These are phyloP conservation scores for Elephas maximus DNA, from an alignment of 2,113 vertebrate genomes.

Conservation along the genomic window DNA sequence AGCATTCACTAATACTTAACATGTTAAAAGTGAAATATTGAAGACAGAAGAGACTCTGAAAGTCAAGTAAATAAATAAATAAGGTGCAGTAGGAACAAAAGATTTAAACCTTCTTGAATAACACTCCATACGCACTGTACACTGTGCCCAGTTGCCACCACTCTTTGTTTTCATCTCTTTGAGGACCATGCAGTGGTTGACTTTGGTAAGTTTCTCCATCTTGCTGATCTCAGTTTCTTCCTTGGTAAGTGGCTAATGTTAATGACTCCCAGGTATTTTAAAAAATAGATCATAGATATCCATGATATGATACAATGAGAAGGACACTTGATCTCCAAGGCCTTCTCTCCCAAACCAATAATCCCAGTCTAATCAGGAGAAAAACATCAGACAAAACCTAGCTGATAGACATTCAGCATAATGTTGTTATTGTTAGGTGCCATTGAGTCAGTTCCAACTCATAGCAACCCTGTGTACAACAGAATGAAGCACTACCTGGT, in stretches of 20 bases:
- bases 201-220: not conserved
- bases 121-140: accelerated
- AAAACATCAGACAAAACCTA: not conserved
- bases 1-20: not conserved
- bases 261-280: not conserved
- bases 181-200: not conserved
- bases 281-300: not conserved
- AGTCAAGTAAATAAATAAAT: not conserved
- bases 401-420: not conserved
- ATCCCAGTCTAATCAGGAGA: not conserved
- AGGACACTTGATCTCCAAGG: not conserved
- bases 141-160: not conserved
- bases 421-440: too few relatives aligned
- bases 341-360: not conserved
- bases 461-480: too few relatives aligned
- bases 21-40: not conserved
- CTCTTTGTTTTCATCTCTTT: not conserved
- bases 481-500: too few relatives aligned
- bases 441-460: too few relatives aligned
- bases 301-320: not conserved
- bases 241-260: not conserved
- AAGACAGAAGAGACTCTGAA: not conserved
- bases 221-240: not conserved
- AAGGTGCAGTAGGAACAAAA: not conserved
- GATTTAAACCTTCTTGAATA: not conserved